A percentile compares a stretch with the other conserved stretches of the same genome.
Evolutionary conservation across 2,888 invertebrate genomes (phyloP).

Genomic region (Agriopis leucophaearia): DNA sequence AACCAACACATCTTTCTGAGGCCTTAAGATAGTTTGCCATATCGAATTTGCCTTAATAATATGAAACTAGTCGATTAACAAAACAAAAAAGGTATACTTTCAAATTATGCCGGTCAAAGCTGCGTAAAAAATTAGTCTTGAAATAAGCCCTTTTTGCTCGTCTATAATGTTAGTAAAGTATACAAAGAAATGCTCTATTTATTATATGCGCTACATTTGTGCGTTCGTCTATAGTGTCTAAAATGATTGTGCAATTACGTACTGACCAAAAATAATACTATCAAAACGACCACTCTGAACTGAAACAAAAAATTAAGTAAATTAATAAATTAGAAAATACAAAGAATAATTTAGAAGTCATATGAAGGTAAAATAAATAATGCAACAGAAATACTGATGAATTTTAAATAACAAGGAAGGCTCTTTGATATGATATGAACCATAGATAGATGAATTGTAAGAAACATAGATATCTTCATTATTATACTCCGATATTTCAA

Average conservation of each 20-base stretch:
- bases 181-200: neutral
- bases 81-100: too few relatives aligned
- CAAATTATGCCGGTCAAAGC: too few relatives aligned
- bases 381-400: too few relatives aligned
- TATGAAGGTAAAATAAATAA: conserved; percentile 10
- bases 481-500: too few relatives aligned
- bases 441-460: too few relatives aligned
- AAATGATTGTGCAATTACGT: conserved; percentile 47
- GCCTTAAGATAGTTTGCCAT: too few relatives aligned
- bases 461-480: too few relatives aligned
- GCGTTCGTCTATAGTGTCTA: conserved; percentile 20
- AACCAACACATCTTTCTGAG: too few relatives aligned
- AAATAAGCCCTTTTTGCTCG: too few relatives aligned
- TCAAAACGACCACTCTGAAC: conserved; percentile 77
- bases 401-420: neutral
- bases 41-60: too few relatives aligned
- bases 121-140: too few relatives aligned
- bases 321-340: conserved; percentile 38
- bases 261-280: conserved; percentile 55
- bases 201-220: conserved; percentile 20
- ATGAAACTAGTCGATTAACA: too few relatives aligned
- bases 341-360: conserved; percentile 35
- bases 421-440: neutral
- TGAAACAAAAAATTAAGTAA: conserved; percentile 74
- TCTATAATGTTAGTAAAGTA: neutral